Percentiles rank a stretch among this genome's conserved stretches.
Evolutionary conservation across 1,140 invertebrate genomes (phyloP).

Genomic region (Microplitis demolitor): DNA sequence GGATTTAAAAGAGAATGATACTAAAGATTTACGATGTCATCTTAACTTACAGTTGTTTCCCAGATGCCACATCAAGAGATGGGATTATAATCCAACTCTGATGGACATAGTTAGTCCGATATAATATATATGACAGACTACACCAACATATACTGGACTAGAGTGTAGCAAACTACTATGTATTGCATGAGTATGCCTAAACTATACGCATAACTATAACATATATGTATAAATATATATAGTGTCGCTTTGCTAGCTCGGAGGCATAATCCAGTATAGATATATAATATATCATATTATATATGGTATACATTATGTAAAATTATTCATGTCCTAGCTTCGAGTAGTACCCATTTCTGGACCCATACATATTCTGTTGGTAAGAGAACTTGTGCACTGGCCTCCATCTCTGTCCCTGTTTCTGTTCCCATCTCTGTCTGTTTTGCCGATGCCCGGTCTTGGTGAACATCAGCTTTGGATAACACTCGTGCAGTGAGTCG

Average conservation of each 20-base stretch:
- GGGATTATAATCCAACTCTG: neutral
- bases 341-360: slow-evolving; percentile 18
- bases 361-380: slow-evolving; percentile 1
- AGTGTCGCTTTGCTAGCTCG: neutral
- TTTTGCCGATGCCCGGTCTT: too few species aligned
- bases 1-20: neutral
- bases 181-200: too few species aligned
- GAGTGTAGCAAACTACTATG: neutral
- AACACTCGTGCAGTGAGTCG: too few species aligned
- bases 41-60: neutral
- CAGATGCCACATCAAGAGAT: neutral
- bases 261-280: neutral
- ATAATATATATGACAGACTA: neutral
- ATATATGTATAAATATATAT: too few species aligned
- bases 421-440: neutral
- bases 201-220: too few species aligned
- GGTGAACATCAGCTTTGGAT: too few species aligned
- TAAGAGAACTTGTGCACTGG: neutral
- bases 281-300: slow-evolving; percentile 5
- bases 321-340: slow-evolving; percentile 23
- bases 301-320: slow-evolving; percentile 21
- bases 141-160: neutral
- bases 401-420: too few species aligned
- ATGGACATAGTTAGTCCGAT: neutral
- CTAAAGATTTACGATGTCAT: neutral